phyloP scores from a whole-genome alignment of 2,888 invertebrate genomes.

The Drosophila robusta region DNA sequence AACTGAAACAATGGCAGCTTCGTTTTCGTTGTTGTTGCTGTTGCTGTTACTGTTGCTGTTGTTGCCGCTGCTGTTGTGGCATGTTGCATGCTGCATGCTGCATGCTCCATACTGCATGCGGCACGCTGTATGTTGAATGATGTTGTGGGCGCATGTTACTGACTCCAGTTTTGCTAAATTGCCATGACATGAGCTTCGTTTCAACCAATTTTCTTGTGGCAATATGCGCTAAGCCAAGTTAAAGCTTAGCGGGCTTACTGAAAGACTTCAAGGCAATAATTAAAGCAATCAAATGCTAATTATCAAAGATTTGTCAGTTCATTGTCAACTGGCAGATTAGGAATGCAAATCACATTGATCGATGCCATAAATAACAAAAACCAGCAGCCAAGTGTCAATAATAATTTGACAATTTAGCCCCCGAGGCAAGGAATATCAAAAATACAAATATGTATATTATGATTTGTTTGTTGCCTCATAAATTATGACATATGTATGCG shows the following conservation, averaged over 20 bases:
- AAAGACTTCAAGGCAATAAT: constrained; percentile 28
- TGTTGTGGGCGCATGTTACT: constrained; percentile 22
- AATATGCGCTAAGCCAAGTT: neutral
- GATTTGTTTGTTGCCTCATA: constrained; percentile 11
- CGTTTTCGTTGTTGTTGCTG: constrained; percentile 1
- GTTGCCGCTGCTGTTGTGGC: constrained; percentile 14
- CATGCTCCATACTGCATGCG: constrained; percentile 5
- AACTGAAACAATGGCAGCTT: constrained; percentile 39
- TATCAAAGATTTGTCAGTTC: constrained; percentile 61
- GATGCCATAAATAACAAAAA: constrained; percentile 47
- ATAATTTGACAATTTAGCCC: constrained; percentile 55
- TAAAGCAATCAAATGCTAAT: constrained; percentile 51
- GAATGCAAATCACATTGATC: constrained; percentile 59
- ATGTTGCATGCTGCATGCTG: constrained; percentile 8
- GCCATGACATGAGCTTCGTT: neutral
- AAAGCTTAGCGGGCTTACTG: neutral
- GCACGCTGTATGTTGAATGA: constrained; percentile 10
- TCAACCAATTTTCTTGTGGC: neutral
- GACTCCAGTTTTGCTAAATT: constrained; percentile 16
- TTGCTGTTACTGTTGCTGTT: constrained; percentile 13
- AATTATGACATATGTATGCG: neutral
- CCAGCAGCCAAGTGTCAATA: constrained; percentile 52
- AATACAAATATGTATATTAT: constrained; percentile 26
- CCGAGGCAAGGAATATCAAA: constrained; percentile 15
- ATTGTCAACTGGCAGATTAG: constrained; percentile 54